A percentile compares a stretch with the other conserved stretches of the same genome.
Conservation (phyloP, 2,888 invertebrate genomes). For the Belgica antarctica region DNA sequence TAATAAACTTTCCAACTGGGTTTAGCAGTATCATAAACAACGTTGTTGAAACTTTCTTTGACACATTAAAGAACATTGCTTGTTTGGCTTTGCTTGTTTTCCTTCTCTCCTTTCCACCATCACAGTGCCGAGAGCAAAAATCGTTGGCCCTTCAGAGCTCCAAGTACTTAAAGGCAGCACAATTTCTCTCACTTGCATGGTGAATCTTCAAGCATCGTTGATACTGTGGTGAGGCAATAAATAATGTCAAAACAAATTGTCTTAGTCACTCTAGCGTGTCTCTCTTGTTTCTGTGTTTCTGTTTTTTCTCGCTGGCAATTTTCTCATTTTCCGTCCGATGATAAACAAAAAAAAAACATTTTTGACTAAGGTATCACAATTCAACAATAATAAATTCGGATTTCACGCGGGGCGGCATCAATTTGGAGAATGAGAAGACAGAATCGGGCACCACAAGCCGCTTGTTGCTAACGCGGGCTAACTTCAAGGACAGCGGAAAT, state of each 20-base stretch:
- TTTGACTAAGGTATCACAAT: slow-evolving; percentile 60
- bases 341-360: slow-evolving; percentile 12
- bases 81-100: not conserved
- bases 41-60: slow-evolving; percentile 21
- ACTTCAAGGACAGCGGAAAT: slow-evolving; percentile 81
- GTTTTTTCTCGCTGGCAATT: not conserved
- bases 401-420: slow-evolving; percentile 81
- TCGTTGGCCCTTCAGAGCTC: slow-evolving; percentile 80
- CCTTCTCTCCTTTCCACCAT: not conserved
- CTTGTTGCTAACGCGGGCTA: slow-evolving; percentile 80
- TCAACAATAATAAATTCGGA: slow-evolving; percentile 77
- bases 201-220: slow-evolving; percentile 72
- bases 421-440: slow-evolving; percentile 85
- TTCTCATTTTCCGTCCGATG: too few species aligned
- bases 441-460: slow-evolving; percentile 80
- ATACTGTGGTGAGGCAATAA: slow-evolving; percentile 42
- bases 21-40: slow-evolving; percentile 2
- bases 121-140: slow-evolving; percentile 79
- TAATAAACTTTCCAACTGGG: slow-evolving; percentile 19
- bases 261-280: slow-evolving; percentile 28
- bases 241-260: slow-evolving; percentile 41
- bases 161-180: slow-evolving; percentile 89
- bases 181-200: slow-evolving; percentile 83
- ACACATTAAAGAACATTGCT: slow-evolving; percentile 21
- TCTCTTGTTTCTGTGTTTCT: not conserved